These are phyloP conservation scores for Clepsis dumicolana DNA, from an alignment of 2,888 invertebrate species.

Conservation along the genomic window DNA sequence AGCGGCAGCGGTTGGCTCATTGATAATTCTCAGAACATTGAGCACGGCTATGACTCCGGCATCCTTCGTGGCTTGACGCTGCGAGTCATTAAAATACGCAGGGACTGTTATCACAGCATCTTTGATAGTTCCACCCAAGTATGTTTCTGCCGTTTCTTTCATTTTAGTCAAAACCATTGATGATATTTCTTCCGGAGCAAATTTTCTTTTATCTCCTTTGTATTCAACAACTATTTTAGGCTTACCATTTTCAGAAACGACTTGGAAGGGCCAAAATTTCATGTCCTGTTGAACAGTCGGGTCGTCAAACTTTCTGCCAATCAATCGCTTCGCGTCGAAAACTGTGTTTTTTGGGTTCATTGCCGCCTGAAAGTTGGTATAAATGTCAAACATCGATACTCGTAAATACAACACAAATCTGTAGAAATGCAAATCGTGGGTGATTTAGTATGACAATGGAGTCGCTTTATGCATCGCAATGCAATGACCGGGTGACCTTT, in stretches of 20 bases:
- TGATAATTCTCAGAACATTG: conserved; percentile 95
- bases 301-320: conserved; percentile 93
- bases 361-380: conserved; percentile 84
- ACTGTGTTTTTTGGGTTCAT: conserved; percentile 94
- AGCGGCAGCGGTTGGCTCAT: conserved; percentile 96
- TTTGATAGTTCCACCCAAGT: conserved; percentile 89
- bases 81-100: conserved; percentile 94
- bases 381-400: not conserved
- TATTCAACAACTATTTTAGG: conserved; percentile 91
- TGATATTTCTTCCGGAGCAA: conserved; percentile 94
- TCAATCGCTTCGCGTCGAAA: conserved; percentile 93
- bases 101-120: conserved; percentile 95
- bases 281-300: conserved; percentile 92
- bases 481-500: conserved; percentile 34
- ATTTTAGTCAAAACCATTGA: conserved; percentile 95
- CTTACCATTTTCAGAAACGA: conserved; percentile 88
- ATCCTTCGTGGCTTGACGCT: conserved; percentile 95
- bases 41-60: conserved; percentile 94
- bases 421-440: not conserved
- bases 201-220: conserved; percentile 91
- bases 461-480: not conserved
- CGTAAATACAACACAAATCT: not conserved
- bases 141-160: conserved; percentile 92
- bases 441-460: not conserved
- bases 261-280: conserved; percentile 94